Evolutionary conservation across 2,113 vertebrate species (phyloP), one percentile per base, ranked within the genome.

Genomic region (Pterocles gutturalis): DNA sequence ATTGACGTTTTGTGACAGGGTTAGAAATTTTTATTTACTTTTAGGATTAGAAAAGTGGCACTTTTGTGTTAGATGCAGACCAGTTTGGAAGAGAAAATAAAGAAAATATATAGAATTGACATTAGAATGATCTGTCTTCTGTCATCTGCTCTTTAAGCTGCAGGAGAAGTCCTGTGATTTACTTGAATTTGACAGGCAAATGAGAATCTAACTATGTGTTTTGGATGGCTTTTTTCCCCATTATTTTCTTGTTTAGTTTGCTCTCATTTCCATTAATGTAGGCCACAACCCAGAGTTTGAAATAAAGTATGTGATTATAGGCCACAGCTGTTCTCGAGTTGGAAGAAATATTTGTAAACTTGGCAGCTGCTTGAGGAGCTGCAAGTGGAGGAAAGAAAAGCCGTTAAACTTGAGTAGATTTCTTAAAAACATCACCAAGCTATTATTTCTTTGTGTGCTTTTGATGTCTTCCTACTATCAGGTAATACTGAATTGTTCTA

Each of bases 321-420:
- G 58, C 86, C 70, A 79, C 96, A 95, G 83, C 89, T 97, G 94
- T 91, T 96, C 84, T 85, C 6, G 3, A 85, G 77, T 69, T 82
- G 78, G 77, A 90, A 84, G 61, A 93, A 94, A 93, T 85, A 86
- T 96, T 95, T 97, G 89, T 92, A 95, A 95, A 93, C 95, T 96
- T 96, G 94, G 90, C 89, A 97, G 65, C 81, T 92, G 57, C 92
- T 91, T 89, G 84, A 87, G 73, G 65, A 95, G 48, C 71, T 95
- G 57, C 70, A 82, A 96, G 43, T 91, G 53, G 61, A 79, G 24
- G 28, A 78, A 67, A 91, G 80, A 82, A 81, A 91, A 92, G 15
- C 41, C 61, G 60, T 66, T 87, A 58, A 70, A 86, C 66, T 94
- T 57, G 29, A 82, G 54, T 43, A n/a, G 33, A 49, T 49, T 78